Percentiles rank a stretch among this genome's conserved stretches.
Evolutionary conservation across 2,888 invertebrate genomes (phyloP).

Genomic region (Dasysyrphus albostriatus): DNA sequence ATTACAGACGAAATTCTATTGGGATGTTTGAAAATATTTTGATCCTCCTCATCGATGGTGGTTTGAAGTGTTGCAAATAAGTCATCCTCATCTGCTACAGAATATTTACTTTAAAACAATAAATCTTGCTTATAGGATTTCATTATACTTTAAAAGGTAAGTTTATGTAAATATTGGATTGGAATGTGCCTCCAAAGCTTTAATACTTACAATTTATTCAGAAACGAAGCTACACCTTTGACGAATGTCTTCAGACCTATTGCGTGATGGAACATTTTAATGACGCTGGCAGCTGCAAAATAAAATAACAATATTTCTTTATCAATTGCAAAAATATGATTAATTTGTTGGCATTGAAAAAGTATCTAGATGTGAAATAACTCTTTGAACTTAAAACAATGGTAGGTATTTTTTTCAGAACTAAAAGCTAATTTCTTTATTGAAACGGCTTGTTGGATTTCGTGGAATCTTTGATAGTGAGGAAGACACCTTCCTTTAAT

Average conservation of each 20-base stretch:
- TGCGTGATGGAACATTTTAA: conserved; percentile 83
- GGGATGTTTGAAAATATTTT: conserved; percentile 76
- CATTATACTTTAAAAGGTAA: neutral
- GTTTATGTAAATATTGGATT: neutral
- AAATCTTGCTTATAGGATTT: conserved; percentile 76
- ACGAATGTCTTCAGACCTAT: conserved; percentile 80
- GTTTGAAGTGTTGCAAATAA: conserved; percentile 80
- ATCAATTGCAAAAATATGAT: too few species aligned
- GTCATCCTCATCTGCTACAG: conserved; percentile 80
- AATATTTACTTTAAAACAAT: conserved; percentile 80
- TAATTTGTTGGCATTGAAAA: too few species aligned
- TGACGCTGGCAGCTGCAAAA: conserved; percentile 79
- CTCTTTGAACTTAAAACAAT: too few species aligned
- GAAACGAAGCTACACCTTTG: conserved; percentile 78
- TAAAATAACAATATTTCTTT: too few species aligned
- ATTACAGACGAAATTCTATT: conserved; percentile 84
- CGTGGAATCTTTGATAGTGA: too few species aligned
- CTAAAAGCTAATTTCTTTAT: too few species aligned
- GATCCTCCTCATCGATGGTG: conserved; percentile 78
- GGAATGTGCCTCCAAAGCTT: neutral
- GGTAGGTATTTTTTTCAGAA: too few species aligned
- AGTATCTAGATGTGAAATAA: too few species aligned
- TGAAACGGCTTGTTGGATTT: too few species aligned
- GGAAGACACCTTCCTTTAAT: too few species aligned
- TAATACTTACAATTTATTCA: conserved; percentile 81